Evolutionary conservation across 1,140 invertebrate species (phyloP), one percentile per base, ranked within the genome.

Genomic region (Watersipora subatra): DNA sequence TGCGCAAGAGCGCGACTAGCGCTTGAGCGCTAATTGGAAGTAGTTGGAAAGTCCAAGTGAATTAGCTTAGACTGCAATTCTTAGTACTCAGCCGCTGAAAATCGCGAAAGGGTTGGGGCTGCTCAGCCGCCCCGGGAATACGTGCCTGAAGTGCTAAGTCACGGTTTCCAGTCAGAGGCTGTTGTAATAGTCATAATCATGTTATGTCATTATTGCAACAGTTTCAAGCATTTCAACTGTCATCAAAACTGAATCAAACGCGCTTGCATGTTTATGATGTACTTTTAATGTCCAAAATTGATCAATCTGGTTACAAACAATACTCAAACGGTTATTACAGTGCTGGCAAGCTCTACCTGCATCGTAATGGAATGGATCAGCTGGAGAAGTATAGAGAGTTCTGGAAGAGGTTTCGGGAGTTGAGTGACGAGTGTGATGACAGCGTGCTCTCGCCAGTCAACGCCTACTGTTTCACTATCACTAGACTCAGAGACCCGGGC

Each of bases 391-490:
- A 69, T 56, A 24, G 69, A 1, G 57, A 65, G 1, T 74, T 74
- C 66, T 71, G 73, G 73, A 64, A 69, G 24, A 55, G 64, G n/a
- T 27, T 74, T 19, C 27, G 59, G 1, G 67, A 69, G 30, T 59
- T 75, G 20, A 74, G 73, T 64, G 61, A 57, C 7, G 67, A 70
- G 25, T 67, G 69, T 28, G 68, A 74, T 57, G 55, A 22, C 2
- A 17, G n/a, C 28, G 25, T 74, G 1, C 71, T 73, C 62, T 58
- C 66, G 1, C 65, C 64, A 63, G 57, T 74, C 17, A 68, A 67
- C 64, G 63, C 65, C 17, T 75, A 69, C 55, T 73, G 73, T 66
- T 25, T 66, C n/a, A 71, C 68, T 64, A 70, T 75, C 17, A 68
- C 68, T 2, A 24, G 68, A 30, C 29, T 74, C 12, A 57, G 72